Evolutionary conservation across 2,797 vertebrate species (phyloP).

Genomic region (Tragelaphus eurycerus): DNA sequence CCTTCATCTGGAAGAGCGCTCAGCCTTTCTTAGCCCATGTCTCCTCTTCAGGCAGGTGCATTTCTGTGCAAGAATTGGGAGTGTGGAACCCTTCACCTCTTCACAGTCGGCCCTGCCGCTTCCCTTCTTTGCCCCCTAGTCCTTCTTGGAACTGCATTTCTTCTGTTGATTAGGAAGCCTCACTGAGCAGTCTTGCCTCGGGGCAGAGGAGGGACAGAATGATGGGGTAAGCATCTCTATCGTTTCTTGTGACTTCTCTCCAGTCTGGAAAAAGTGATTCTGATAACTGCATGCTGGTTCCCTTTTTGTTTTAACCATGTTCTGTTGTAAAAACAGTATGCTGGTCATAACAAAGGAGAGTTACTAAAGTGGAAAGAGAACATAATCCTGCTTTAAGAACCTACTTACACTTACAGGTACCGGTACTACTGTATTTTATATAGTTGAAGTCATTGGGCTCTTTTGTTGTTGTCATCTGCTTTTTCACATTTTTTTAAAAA

Average conservation of each 20-base stretch:
- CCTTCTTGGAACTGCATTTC: background rate
- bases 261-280: slow-evolving; percentile 28
- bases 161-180: background rate
- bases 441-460: background rate
- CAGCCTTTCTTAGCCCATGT: background rate
- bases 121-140: background rate
- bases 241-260: slow-evolving; percentile 19
- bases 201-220: too few relatives aligned
- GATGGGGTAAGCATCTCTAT: accelerated
- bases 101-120: background rate
- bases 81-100: background rate
- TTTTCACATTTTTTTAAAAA: background rate
- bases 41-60: background rate
- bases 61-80: background rate
- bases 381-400: background rate
- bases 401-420: background rate
- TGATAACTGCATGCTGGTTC: background rate
- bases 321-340: background rate
- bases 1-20: background rate
- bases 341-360: background rate
- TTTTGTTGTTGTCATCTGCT: background rate
- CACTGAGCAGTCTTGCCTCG: background rate
- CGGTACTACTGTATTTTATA: background rate
- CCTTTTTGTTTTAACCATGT: background rate
- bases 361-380: background rate